phyloP scores from a whole-genome alignment of 1,140 invertebrate genomes.

The Drosophila insularis region DNA sequence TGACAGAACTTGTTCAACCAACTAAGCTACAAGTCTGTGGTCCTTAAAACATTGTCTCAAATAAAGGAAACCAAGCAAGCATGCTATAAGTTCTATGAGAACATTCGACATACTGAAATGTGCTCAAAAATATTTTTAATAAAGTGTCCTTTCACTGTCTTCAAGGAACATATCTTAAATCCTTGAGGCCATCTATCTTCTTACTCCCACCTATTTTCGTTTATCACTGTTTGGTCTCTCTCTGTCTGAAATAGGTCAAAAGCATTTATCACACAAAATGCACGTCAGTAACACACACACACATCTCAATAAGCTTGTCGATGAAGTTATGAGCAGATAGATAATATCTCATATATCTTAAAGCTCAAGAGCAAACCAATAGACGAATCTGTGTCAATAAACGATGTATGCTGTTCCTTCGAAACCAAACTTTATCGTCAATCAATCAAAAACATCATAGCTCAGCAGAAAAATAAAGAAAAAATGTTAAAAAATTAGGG shows the following conservation, averaged over 20 bases:
- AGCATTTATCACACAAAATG: slow-evolving; percentile 33
- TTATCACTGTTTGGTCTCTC: slow-evolving; percentile 43
- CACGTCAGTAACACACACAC: slow-evolving; percentile 48
- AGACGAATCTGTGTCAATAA: slow-evolving; percentile 5
- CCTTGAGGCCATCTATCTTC: slow-evolving; percentile 4
- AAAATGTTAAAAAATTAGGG: neutral
- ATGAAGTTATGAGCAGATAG: slow-evolving; percentile 65
- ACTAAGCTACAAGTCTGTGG: too few relatives aligned
- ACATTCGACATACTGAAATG: too few relatives aligned
- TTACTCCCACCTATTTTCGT: slow-evolving; percentile 7
- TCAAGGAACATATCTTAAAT: neutral
- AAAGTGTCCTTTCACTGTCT: too few relatives aligned
- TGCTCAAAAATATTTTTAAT: too few relatives aligned
- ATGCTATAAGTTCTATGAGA: too few relatives aligned
- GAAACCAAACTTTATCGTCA: slow-evolving; percentile 39
- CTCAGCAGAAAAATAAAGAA: neutral
- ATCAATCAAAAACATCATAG: slow-evolving; percentile 22
- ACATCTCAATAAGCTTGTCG: slow-evolving; percentile 34
- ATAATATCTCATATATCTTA: slow-evolving; percentile 12
- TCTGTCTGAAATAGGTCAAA: slow-evolving; percentile 47
- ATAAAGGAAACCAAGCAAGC: too few relatives aligned
- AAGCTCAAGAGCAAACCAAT: slow-evolving; percentile 17
- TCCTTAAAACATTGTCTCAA: too few relatives aligned
- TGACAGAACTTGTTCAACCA: neutral
- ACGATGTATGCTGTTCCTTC: neutral